Conservation (phyloP, 1,140 invertebrate genomes). For the Nomia melanderi region DNA sequence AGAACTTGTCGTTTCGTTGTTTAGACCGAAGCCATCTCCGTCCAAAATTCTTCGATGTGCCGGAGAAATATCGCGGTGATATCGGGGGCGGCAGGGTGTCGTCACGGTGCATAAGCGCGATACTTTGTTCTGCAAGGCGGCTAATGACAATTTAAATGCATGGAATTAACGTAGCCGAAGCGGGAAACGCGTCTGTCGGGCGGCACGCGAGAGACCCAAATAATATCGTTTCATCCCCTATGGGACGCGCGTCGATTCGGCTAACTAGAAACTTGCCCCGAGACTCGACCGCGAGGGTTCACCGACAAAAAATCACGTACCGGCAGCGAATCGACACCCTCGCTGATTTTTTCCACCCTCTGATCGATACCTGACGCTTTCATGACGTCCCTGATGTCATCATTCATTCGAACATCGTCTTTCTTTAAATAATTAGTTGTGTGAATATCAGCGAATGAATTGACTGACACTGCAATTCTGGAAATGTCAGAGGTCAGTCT, state of each 20-base stretch:
- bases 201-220: conserved; percentile 39
- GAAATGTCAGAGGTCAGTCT: no score
- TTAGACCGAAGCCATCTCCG: not conserved
- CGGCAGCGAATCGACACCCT: conserved; percentile 35
- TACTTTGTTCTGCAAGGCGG: conserved; percentile 44
- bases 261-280: conserved; percentile 60
- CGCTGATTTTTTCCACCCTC: conserved; percentile 37
- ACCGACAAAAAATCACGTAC: conserved; percentile 52
- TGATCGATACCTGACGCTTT: not conserved
- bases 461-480: no score
- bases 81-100: not conserved
- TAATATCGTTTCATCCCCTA: conserved; percentile 61
- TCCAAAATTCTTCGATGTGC: not conserved
- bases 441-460: no score
- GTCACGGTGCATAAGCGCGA: conserved; percentile 16
- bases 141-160: conserved; percentile 73
- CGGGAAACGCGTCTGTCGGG: conserved; percentile 35
- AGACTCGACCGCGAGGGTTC: conserved; percentile 50
- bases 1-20: no score
- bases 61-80: not conserved
- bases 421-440: no score
- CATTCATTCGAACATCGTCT: not conserved
- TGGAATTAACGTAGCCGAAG: conserved; percentile 62
- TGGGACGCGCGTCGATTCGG: conserved; percentile 50
- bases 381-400: not conserved